phyloP scores from a whole-genome alignment of 2,797 vertebrate genomes.

The Argya squamiceps region DNA sequence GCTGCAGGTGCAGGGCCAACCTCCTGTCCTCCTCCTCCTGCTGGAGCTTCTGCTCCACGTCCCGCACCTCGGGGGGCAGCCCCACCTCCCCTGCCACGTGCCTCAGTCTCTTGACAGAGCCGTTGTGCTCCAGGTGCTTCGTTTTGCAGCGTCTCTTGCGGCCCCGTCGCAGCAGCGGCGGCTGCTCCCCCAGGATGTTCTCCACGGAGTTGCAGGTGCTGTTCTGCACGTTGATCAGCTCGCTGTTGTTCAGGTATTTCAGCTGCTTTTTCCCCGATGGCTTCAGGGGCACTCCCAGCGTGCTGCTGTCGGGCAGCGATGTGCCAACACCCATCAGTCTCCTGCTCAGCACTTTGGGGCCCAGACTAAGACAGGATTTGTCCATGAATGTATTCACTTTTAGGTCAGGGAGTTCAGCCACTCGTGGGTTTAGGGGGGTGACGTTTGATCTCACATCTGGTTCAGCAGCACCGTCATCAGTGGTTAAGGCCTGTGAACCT shows the following conservation, averaged over 20 bases:
- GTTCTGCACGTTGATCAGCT: slow-evolving; percentile 59
- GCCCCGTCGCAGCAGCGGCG: slow-evolving; percentile 80
- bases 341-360: slow-evolving; percentile 1
- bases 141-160: slow-evolving; percentile 90
- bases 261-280: slow-evolving; percentile 61
- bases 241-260: slow-evolving; percentile 72
- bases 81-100: slow-evolving; percentile 41
- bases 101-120: slow-evolving; percentile 79
- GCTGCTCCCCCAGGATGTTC: slow-evolving; percentile 41
- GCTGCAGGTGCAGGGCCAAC: slow-evolving; percentile 87
- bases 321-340: slow-evolving; percentile 36
- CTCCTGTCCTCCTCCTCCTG: slow-evolving; percentile 87
- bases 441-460: neutral
- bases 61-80: neutral
- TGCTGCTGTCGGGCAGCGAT: neutral
- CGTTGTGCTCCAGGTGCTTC: slow-evolving; percentile 86
- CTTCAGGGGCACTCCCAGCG: slow-evolving; percentile 25
- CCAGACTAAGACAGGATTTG: slow-evolving; percentile 47
- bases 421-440: slow-evolving; percentile 24
- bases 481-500: neutral
- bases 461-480: neutral
- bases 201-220: slow-evolving; percentile 46
- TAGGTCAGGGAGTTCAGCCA: neutral
- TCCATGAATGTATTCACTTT: slow-evolving; percentile 19
- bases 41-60: slow-evolving; percentile 73